A percentile compares a stretch with the other conserved stretches of the same genome.
phyloP scores from a whole-genome alignment of 1,140 invertebrate species.

The Papilio polyxenes region DNA sequence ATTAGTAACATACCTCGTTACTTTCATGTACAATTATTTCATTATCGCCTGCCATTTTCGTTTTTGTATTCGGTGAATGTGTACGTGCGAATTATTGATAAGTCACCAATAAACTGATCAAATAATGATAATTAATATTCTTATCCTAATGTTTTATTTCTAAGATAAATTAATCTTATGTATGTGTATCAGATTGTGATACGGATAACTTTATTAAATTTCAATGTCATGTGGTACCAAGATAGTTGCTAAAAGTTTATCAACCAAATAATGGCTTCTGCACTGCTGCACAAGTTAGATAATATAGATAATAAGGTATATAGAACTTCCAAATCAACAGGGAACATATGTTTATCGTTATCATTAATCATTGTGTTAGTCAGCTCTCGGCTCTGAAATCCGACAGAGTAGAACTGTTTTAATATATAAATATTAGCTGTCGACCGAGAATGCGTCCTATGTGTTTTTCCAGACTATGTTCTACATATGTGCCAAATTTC shows the following conservation, averaged over 20 bases:
- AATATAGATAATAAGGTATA: not conserved
- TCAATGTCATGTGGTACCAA: not conserved
- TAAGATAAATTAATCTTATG: constrained; percentile 16
- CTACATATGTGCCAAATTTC: too few relatives aligned
- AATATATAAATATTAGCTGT: too few relatives aligned
- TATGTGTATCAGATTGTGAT: not conserved
- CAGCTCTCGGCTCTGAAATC: too few relatives aligned
- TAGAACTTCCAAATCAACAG: not conserved
- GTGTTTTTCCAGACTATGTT: too few relatives aligned
- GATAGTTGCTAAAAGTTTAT: not conserved
- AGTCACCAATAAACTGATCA: constrained; percentile 25
- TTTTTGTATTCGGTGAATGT: not conserved
- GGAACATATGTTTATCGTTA: not conserved
- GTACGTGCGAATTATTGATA: constrained; percentile 24
- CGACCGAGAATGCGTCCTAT: too few relatives aligned
- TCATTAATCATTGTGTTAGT: not conserved
- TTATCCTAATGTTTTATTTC: constrained; percentile 31
- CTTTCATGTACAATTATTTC: constrained; percentile 25
- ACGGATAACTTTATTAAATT: constrained; percentile 13
- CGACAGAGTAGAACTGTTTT: too few relatives aligned
- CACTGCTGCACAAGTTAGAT: not conserved
- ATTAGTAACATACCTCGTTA: constrained; percentile 1
- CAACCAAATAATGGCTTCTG: not conserved
- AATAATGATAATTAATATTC: not conserved
- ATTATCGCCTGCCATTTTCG: constrained; percentile 23